These are phyloP conservation scores for Clepsis dumicolana DNA, from an alignment of 2,888 invertebrate species.

Conservation along the genomic window DNA sequence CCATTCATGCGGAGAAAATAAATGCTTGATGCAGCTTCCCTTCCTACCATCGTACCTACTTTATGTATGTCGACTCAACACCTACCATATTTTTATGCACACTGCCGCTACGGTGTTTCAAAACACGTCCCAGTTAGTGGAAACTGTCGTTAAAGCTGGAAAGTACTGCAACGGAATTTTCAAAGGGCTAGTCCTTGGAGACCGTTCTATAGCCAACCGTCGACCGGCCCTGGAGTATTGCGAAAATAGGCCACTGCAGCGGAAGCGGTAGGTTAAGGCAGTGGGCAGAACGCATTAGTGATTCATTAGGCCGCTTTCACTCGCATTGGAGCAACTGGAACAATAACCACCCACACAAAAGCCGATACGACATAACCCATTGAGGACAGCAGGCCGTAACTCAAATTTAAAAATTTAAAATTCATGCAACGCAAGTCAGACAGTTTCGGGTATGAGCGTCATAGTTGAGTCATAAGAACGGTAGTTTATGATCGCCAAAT, in stretches of 20 bases:
- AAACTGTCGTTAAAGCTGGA: background rate
- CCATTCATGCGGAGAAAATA: too few species aligned
- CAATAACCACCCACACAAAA: slow-evolving; percentile 67
- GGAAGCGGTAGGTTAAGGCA: slow-evolving; percentile 66
- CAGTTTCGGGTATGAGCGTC: background rate
- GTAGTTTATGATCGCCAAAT: background rate
- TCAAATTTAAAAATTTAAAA: slow-evolving; percentile 15
- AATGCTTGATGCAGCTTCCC: too few species aligned
- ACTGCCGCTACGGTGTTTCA: background rate
- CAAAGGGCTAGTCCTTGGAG: slow-evolving; percentile 26
- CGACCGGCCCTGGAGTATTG: slow-evolving; percentile 57
- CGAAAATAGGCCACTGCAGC: slow-evolving; percentile 70
- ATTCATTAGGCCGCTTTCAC: slow-evolving; percentile 76
- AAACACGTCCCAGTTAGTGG: background rate
- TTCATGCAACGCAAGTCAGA: slow-evolving; percentile 36
- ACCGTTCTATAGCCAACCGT: slow-evolving; percentile 12
- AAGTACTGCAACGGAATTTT: slow-evolving; percentile 3
- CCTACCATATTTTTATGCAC: background rate
- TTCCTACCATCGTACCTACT: too few species aligned
- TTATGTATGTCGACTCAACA: too few species aligned
- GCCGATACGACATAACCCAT: slow-evolving; percentile 30
- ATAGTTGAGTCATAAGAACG: slow-evolving; percentile 13
- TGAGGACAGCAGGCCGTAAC: slow-evolving; percentile 23
- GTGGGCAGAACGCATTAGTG: slow-evolving; percentile 71
- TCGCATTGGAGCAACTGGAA: slow-evolving; percentile 61